These are phyloP conservation scores for Operophtera brumata DNA, from an alignment of 2,888 invertebrate genomes.

Conservation along the genomic window DNA sequence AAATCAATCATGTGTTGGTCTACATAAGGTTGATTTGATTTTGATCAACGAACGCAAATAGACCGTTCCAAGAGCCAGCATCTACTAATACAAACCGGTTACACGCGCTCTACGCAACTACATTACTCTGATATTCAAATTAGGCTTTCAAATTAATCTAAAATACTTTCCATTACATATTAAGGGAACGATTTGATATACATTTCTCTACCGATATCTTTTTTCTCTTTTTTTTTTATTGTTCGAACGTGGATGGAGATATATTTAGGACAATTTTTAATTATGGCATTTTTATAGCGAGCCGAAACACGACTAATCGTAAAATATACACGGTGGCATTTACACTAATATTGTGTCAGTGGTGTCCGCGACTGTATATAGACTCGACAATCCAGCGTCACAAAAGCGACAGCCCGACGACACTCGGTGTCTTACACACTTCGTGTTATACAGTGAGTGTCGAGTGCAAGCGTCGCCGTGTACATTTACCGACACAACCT, in stretches of 20 bases:
- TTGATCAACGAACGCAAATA: neutral
- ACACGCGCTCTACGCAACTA: conserved; percentile 61
- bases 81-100: conserved; percentile 44
- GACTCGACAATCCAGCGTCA: no score
- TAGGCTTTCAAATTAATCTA: conserved; percentile 43
- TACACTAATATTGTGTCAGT: conserved; percentile 40
- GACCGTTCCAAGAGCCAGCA: conserved; percentile 6
- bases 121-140: conserved; percentile 55
- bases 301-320: conserved; percentile 53
- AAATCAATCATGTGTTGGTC: neutral
- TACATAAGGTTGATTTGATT: neutral
- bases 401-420: no score
- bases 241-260: conserved; percentile 77
- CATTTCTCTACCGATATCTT: conserved; percentile 26
- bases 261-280: conserved; percentile 66
- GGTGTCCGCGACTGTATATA: no score
- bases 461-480: no score
- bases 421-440: no score
- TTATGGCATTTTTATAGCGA: conserved; percentile 58
- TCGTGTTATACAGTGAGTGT: no score
- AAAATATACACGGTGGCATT: conserved; percentile 35
- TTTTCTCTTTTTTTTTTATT: conserved; percentile 56
- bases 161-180: conserved; percentile 35
- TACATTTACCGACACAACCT: conserved; percentile 58
- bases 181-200: conserved; percentile 28